Percentiles rank a stretch among this genome's conserved stretches.
Conservation (phyloP, 1,140 invertebrate species). For the Subanguina moxae region DNA sequence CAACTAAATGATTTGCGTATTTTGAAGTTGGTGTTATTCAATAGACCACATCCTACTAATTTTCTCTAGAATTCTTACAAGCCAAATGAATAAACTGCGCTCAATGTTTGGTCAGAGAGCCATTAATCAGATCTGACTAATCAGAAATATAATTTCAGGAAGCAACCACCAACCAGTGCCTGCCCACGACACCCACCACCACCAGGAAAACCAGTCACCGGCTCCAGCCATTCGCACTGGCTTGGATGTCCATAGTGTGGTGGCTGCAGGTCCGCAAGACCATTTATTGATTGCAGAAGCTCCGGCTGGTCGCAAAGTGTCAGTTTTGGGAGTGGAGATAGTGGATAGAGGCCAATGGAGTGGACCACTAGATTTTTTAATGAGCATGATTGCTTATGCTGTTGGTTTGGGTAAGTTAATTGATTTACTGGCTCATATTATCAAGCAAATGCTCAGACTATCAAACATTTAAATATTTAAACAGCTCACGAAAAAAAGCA, state of each 20-base stretch:
- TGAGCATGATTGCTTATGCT: slow-evolving; percentile 73
- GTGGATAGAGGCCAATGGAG: slow-evolving; percentile 56
- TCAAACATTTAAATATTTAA: too few species aligned
- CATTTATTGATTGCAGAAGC: slow-evolving; percentile 3
- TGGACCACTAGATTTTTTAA: slow-evolving; percentile 41
- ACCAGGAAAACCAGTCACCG: background rate
- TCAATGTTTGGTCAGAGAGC: background rate
- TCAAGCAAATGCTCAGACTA: too few species aligned
- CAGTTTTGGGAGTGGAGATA: slow-evolving; percentile 40
- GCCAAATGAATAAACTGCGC: background rate
- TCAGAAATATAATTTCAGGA: too few species aligned
- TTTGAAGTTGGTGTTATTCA: too few species aligned
- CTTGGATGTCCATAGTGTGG: background rate
- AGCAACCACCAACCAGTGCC: background rate
- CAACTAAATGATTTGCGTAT: too few species aligned
- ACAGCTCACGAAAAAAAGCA: background rate
- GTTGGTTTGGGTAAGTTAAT: slow-evolving; percentile 70
- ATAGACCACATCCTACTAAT: too few species aligned
- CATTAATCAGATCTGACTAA: too few species aligned
- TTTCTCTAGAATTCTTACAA: too few species aligned
- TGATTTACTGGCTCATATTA: too few species aligned
- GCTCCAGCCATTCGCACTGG: background rate
- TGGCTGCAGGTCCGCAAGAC: background rate
- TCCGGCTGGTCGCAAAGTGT: slow-evolving; percentile 38
- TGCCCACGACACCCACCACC: background rate